These are phyloP conservation scores for Neotoxoptera formosana DNA, from an alignment of 1,140 invertebrate genomes.

Conservation along the genomic window DNA sequence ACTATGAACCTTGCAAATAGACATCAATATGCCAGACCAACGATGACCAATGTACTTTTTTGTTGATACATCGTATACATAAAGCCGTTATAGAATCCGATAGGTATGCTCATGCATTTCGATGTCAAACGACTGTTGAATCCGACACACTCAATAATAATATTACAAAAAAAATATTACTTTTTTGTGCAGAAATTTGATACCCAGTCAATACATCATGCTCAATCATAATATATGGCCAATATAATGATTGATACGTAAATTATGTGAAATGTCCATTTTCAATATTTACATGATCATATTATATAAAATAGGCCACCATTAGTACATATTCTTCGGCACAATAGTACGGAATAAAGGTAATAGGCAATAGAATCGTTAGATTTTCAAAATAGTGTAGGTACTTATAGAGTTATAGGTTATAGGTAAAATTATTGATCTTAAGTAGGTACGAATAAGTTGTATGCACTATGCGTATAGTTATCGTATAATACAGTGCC, in stretches of 20 bases:
- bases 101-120: constrained; percentile 5
- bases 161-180: not conserved
- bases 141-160: constrained; percentile 26
- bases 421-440: not conserved
- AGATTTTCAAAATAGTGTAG: not conserved
- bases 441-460: not conserved
- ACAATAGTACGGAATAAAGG: not conserved
- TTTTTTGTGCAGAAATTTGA: constrained; percentile 21
- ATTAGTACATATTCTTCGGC: not conserved
- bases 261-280: not conserved
- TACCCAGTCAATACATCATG: not conserved
- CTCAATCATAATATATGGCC: constrained; percentile 25
- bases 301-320: not conserved
- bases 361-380: not conserved
- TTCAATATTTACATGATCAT: not conserved
- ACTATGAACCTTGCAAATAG: constrained; percentile 40
- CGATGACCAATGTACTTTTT: constrained; percentile 57
- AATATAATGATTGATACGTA: constrained; percentile 32
- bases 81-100: constrained; percentile 24
- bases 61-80: not conserved
- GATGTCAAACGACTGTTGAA: constrained; percentile 45
- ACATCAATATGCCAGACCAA: constrained; percentile 15
- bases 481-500: not conserved
- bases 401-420: not conserved
- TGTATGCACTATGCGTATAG: not conserved